A percentile compares a stretch with the other conserved stretches of the same genome.
Conservation (phyloP, 2,888 invertebrate genomes). For the Seladonia tumulorum region DNA sequence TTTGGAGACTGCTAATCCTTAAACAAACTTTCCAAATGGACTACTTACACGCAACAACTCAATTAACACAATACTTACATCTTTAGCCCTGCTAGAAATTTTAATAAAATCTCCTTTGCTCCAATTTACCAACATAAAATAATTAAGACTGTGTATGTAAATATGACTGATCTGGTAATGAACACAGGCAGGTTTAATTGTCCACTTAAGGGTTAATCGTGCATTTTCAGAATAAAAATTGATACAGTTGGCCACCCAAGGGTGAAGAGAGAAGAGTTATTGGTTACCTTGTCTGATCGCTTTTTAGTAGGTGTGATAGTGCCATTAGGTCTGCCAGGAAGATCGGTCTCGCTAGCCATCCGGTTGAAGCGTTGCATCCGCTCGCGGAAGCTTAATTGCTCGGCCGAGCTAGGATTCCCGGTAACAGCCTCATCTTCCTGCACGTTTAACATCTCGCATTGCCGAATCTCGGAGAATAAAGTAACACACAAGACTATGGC, state of each 20-base stretch:
- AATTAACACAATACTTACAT: too few relatives aligned
- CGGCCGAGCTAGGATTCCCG: constrained; percentile 79
- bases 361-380: constrained; percentile 96
- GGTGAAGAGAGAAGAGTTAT: constrained; percentile 34
- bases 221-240: not conserved
- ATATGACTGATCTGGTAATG: not conserved
- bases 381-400: constrained; percentile 94
- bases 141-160: not conserved
- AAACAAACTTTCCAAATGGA: not conserved
- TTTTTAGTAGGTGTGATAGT: constrained; percentile 83
- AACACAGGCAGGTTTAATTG: not conserved
- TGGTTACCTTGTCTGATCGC: constrained; percentile 88
- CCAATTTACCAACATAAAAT: not conserved
- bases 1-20: not conserved
- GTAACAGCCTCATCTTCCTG: constrained; percentile 80
- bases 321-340: constrained; percentile 79
- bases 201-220: not conserved
- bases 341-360: constrained; percentile 92
- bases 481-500: constrained; percentile 23
- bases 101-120: not conserved
- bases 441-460: constrained; percentile 68
- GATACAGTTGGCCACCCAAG: not conserved
- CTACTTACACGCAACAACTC: too few relatives aligned
- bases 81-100: too few relatives aligned
- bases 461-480: constrained; percentile 23